Evolutionary conservation across 2,888 invertebrate genomes (phyloP), one percentile per base, ranked within the genome.

Genomic region (Torymus texanus): DNA sequence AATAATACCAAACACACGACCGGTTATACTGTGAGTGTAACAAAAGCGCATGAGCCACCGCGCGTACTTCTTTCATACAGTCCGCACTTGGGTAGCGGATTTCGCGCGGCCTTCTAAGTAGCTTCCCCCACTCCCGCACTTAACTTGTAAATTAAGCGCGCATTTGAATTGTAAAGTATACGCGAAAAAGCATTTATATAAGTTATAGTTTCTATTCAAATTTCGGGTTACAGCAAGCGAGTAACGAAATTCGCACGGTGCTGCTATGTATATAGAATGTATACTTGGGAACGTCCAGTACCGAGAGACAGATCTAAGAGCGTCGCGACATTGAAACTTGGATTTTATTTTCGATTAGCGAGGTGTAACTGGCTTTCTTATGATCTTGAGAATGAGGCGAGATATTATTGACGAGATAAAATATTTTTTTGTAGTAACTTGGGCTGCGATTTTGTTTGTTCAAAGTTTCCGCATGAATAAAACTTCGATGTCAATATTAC

Each of bases 121-220:
- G 8, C 29, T 29, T 29, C 29, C 29, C 29, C 29, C 29, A 24
- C 5, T n/a, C n/a, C 29, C 11, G 51, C 29, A 29, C 53, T 67
- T 13, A 66, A 75, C 51, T 75, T 75, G 24, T 67, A 66, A 75
- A 75, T 75, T 67, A 50, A 75, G 24, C 24, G 0, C 12, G 2
- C 12, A 75, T 75, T 75, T 66, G 53, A 75, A 75, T 75, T 75
- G 21, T 53, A 75, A 75, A 67, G 66, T 75, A 67, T 61, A 59
- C 51, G 14, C 51, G 67, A 66, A 67, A 67, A 75, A 51, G 67
- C 58, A 59, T 75, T 67, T 59, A 65, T 59, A 29, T 67, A 61
- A 67, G 58, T 74, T 65, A 65, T 62, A 74, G 14, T n/a, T 59
- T 59, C 13, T 50, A 70, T 75, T 75, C 21, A 67, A 74, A 65